These are phyloP conservation scores for Drosophila pegasa DNA, from an alignment of 2,888 invertebrate species.

Conservation along the genomic window DNA sequence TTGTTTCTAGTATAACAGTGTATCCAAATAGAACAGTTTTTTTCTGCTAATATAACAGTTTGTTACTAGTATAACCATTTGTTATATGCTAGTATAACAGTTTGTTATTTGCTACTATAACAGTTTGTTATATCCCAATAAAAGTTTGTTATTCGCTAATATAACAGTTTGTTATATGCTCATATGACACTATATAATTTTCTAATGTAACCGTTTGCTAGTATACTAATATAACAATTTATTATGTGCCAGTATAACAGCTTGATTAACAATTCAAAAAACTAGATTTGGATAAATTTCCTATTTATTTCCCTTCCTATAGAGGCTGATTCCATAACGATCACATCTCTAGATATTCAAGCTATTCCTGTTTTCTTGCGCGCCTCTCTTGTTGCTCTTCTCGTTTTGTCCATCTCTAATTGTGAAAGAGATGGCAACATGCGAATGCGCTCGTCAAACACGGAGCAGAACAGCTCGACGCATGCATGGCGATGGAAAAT, in stretches of 20 bases:
- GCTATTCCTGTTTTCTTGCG: not conserved
- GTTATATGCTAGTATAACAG: not conserved
- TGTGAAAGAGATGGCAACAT: not conserved
- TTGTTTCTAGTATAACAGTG: not conserved
- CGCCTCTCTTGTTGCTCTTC: not conserved
- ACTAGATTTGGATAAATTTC: not conserved
- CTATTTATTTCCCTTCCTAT: not conserved
- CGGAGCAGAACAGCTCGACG: not conserved
- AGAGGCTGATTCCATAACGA: not conserved
- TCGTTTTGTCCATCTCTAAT: not conserved
- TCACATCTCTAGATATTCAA: not conserved
- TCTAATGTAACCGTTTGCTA: not conserved
- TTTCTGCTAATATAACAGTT: not conserved
- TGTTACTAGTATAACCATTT: not conserved
- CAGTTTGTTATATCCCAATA: too few species aligned
- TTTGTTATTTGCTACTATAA: not conserved
- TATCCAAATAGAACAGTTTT: too few species aligned
- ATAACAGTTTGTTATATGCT: not conserved
- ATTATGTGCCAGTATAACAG: not conserved
- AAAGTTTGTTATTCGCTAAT: not conserved
- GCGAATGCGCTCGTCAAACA: not conserved
- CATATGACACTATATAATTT: not conserved
- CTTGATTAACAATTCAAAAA: not conserved
- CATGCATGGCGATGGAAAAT: not conserved
- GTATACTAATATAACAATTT: too few species aligned